A percentile compares a stretch with the other conserved stretches of the same genome.
phyloP scores from a whole-genome alignment of 2,888 invertebrate genomes.

The Pantelozetes paolii region DNA sequence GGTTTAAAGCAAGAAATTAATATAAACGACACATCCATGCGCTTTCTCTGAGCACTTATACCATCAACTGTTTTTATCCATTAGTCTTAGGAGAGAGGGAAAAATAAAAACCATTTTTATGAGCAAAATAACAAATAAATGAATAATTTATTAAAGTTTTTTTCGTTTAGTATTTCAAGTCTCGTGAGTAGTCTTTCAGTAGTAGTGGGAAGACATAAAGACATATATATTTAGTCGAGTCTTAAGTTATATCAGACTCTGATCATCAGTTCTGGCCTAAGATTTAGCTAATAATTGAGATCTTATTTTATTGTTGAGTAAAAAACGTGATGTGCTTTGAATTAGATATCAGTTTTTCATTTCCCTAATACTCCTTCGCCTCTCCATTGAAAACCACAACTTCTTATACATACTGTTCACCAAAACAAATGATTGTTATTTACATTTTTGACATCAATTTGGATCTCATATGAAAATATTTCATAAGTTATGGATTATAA shows the following conservation, averaged over 20 bases:
- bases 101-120: background rate
- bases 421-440: background rate
- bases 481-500: background rate
- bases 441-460: constrained; percentile 9
- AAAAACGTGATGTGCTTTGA: background rate
- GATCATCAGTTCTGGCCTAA: background rate
- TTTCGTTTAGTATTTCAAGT: background rate
- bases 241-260: background rate
- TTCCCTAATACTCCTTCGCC: background rate
- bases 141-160: constrained; percentile 17
- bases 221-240: no score
- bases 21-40: background rate
- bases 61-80: background rate
- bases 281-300: no score
- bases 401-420: background rate
- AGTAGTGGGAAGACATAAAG: no score
- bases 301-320: no score
- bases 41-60: background rate
- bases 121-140: background rate
- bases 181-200: background rate
- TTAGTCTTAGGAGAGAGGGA: no score
- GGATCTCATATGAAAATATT: background rate
- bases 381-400: background rate
- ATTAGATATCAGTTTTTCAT: background rate
- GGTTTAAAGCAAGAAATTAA: background rate